Base-by-base conservation (phyloP, 2,797 vertebrate genomes). In the Enteromius thamalakanensis region DNA sequence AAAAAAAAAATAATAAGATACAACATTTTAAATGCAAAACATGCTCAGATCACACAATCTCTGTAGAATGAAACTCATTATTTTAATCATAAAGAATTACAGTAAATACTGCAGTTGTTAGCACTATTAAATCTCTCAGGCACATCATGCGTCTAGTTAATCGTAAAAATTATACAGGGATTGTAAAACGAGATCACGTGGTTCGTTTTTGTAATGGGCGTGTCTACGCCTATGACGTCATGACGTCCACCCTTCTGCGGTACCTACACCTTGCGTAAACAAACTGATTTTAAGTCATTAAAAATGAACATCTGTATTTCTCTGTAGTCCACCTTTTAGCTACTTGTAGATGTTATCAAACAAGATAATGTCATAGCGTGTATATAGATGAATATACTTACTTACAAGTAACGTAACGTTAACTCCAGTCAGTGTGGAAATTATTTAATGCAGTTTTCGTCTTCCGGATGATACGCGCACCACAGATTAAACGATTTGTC, bases 161-260 rank as follows among this genome's bases (percentile, higher is more conserved):
- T 29, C 60, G 23, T 29, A 62, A 62, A 62, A 15, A 29, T 62
- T 10, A 14, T 62, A 9, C 26, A 64, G 29, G 29, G 15, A 3
- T 51, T 5, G 23, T 72, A 51, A 23, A 40, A 32, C 3, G 23
- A 49, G 42, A 42, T 79, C 32, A 70, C 80, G 74, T 82, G 80
- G 40, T 70, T 29, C 14, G 32, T 79, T 49, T 67, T 49, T 58
- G 88, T 86, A 19, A 76, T 58, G 87, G 92, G 92, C 72, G 92
- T 88, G 91, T 89, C 89, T 87, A 89, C 86, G 15, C 26, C 55
- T 60, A 65, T 86, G 77, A 76, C 92, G 89, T 89, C 87, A 88
- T 83, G 83, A 82, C 80, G 81, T 81, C 75, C 49, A 78, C 81
- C 87, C 89, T 90, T 88, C 87, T 72, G 80, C 40, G 75, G 88